Evolutionary conservation across 2,888 invertebrate genomes (phyloP).

Genomic region (Patella caerulea): DNA sequence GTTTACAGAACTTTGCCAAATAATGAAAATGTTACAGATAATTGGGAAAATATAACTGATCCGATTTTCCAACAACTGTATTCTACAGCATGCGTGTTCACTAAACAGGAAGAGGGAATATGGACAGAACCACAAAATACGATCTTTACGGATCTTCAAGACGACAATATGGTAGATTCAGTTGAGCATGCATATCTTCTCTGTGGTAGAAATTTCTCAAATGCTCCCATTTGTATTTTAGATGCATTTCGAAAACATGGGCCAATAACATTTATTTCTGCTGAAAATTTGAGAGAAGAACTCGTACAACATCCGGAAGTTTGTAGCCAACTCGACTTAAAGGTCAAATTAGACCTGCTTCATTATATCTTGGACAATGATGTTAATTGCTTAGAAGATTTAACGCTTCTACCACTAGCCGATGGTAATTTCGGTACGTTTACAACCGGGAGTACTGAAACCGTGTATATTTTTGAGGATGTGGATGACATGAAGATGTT

Average conservation of each 20-base stretch:
- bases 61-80: constrained; percentile 46
- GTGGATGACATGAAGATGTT: constrained; percentile 13
- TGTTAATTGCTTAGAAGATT: background rate
- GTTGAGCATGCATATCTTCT: background rate
- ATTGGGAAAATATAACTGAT: constrained; percentile 49
- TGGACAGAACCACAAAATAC: constrained; percentile 14
- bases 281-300: background rate
- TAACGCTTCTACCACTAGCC: constrained; percentile 17
- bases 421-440: constrained; percentile 18
- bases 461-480: constrained; percentile 13
- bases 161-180: background rate
- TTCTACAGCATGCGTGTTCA: constrained; percentile 15
- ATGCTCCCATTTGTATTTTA: background rate
- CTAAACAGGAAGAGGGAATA: background rate
- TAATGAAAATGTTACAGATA: constrained; percentile 21
- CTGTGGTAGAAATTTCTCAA: constrained; percentile 2
- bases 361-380: constrained; percentile 12
- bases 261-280: background rate
- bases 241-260: constrained; percentile 6
- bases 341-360: constrained; percentile 8
- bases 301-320: background rate
- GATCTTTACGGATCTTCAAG: background rate
- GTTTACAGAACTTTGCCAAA: constrained; percentile 37
- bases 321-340: background rate
- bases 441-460: background rate